Evolutionary conservation across 2,888 invertebrate genomes (phyloP), one percentile per base, ranked within the genome.

Genomic region (Silvanus unidentatus): DNA sequence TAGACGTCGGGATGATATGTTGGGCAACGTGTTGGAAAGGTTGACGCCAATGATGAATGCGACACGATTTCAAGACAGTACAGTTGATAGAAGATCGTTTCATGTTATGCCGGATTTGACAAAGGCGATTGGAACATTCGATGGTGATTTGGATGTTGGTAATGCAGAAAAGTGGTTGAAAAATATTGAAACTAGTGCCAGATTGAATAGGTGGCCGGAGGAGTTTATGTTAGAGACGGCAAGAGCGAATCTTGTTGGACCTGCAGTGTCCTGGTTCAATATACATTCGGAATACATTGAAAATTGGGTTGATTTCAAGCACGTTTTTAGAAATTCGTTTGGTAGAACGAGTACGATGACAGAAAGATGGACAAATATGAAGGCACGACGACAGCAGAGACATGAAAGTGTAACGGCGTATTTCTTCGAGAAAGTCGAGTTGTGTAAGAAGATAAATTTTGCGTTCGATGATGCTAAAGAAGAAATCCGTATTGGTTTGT

Each of bases 201-300:
- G 28, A n/a, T 12, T 39, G 9, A n/a, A 39, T 39, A n/a, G 22
- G 4, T 39, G 16, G 39, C 16, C 39, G 16, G 39, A 39, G 5
- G 10, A 5, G 6, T 12, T 39, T 15, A 39, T 10, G 10, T 16
- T 39, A 11, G 39, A 39, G 11, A 39, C 39, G 10, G 39, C 16
- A 5, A 39, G 14, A 11, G 12, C 39, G 5, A 5, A 39, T 15
- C 39, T 39, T 15, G 8, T 9, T 9, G 28, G 28, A 8, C 8
- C 8, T 10, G 28, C 28, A 9, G 10, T 28, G 8, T 28, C 8
- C 28, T 28, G 28, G 28, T 28, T 9, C 10, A 8, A 10, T 8
- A 28, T 28, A 10, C 8, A 28, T 8, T 28, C 10, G 28, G 28
- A 28, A 8, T 9, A 9, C 10, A 28, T 28, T 10, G 10, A 8